Conservation (phyloP, 1,140 invertebrate species). For the Telenomus remus region DNA sequence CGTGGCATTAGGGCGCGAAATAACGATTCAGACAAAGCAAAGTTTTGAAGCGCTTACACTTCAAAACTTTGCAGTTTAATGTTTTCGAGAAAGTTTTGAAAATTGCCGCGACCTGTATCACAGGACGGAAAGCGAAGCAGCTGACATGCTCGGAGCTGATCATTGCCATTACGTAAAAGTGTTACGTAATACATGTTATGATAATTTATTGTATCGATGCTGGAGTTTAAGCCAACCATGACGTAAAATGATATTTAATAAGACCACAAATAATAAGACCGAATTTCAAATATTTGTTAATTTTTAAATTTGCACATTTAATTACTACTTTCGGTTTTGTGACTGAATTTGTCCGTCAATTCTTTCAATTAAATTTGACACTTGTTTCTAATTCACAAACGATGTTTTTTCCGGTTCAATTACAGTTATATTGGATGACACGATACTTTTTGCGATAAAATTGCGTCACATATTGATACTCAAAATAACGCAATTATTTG, state of each 20-base stretch:
- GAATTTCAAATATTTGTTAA: no score
- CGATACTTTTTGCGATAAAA: no score
- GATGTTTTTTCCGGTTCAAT: no score
- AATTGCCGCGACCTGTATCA: conserved; percentile 50
- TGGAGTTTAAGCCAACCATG: conserved; percentile 22
- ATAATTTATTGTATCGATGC: conserved; percentile 31
- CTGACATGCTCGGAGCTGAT: conserved; percentile 53
- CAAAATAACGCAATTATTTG: no score
- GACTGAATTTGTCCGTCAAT: no score
- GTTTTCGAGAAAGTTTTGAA: conserved; percentile 51
- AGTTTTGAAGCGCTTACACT: conserved; percentile 51
- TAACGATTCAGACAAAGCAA: conserved; percentile 52
- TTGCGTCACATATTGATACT: no score
- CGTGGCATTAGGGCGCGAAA: conserved; percentile 38
- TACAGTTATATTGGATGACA: no score
- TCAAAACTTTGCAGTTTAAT: conserved; percentile 54
- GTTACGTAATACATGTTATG: conserved; percentile 48
- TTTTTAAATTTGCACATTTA: no score
- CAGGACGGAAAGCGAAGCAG: conserved; percentile 45
- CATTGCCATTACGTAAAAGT: conserved; percentile 53
- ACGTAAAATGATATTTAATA: conserved; percentile 7
- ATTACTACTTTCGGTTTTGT: neutral
- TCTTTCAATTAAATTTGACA: no score
- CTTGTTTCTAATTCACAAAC: no score
- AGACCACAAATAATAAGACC: neutral